These are phyloP conservation scores for Epinotia ramella DNA, from an alignment of 2,888 invertebrate genomes.

Conservation along the genomic window DNA sequence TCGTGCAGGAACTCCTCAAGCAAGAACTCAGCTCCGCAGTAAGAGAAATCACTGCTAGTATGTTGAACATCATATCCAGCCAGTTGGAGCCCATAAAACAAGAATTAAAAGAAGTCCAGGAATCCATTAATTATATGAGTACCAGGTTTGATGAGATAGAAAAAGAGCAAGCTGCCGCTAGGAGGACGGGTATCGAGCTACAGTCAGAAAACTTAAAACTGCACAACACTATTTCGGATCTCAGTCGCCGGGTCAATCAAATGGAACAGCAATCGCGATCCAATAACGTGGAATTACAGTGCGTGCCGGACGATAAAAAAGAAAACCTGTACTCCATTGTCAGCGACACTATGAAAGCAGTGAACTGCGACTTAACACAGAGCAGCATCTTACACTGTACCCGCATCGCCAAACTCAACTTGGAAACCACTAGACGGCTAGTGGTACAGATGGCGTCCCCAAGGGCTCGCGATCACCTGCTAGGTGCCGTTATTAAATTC, in stretches of 20 bases:
- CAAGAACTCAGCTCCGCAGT: neutral
- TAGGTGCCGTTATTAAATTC: constrained; percentile 39
- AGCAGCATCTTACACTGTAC: no score
- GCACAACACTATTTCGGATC: constrained; percentile 30
- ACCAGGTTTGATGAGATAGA: constrained; percentile 13
- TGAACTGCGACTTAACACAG: no score
- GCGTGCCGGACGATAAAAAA: constrained; percentile 42
- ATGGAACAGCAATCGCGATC: constrained; percentile 43
- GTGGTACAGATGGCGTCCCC: no score
- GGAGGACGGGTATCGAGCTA: neutral
- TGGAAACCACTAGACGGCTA: no score
- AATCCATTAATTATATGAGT: constrained; percentile 36
- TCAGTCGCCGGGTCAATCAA: constrained; percentile 23
- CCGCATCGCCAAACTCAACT: no score
- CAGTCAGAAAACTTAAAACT: constrained; percentile 13
- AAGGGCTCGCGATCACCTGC: constrained; percentile 7
- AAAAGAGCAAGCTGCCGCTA: neutral
- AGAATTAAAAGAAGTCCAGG: constrained; percentile 20
- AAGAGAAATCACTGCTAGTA: neutral
- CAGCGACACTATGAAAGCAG: no score
- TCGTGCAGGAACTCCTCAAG: neutral
- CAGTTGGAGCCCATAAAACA: neutral
- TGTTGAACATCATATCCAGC: neutral
- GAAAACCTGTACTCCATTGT: constrained; percentile 43
- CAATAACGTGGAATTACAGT: constrained; percentile 45